phyloP scores from a whole-genome alignment of 2,888 invertebrate species.

The Synergus umbraculus region DNA sequence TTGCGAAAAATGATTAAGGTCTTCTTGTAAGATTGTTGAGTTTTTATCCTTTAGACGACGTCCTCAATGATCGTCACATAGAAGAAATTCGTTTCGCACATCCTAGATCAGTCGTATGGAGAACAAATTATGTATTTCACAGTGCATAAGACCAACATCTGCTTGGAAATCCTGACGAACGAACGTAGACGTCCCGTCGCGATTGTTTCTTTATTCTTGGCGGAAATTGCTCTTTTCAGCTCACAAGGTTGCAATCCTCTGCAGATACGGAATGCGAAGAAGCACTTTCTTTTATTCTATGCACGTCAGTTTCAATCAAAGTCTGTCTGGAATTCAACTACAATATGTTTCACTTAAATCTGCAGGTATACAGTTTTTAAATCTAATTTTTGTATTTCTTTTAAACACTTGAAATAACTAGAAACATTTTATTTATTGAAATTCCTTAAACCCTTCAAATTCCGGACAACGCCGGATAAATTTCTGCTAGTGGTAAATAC shows the following conservation, averaged over 20 bases:
- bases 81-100: constrained; percentile 59
- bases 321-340: not conserved
- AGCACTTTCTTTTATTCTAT: constrained; percentile 10
- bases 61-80: constrained; percentile 41
- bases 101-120: constrained; percentile 59
- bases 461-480: not conserved
- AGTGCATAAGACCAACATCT: constrained; percentile 72
- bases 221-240: constrained; percentile 59
- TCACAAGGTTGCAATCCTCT: not conserved
- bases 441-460: not conserved
- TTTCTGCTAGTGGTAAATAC: not conserved
- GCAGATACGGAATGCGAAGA: not conserved
- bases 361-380: not conserved
- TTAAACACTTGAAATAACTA: not conserved
- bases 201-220: constrained; percentile 60
- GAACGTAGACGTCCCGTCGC: constrained; percentile 66
- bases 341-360: not conserved
- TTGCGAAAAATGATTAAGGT: constrained; percentile 19
- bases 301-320: constrained; percentile 27
- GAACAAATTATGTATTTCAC: constrained; percentile 73
- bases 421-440: not conserved
- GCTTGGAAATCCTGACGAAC: constrained; percentile 62
- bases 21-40: not conserved
- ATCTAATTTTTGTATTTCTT: not conserved
- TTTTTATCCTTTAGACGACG: constrained; percentile 12